Percentiles rank a stretch among this genome's conserved stretches.
These are phyloP conservation scores for Alosa sapidissima DNA, from an alignment of 2,797 vertebrate species.

Conservation along the genomic window DNA sequence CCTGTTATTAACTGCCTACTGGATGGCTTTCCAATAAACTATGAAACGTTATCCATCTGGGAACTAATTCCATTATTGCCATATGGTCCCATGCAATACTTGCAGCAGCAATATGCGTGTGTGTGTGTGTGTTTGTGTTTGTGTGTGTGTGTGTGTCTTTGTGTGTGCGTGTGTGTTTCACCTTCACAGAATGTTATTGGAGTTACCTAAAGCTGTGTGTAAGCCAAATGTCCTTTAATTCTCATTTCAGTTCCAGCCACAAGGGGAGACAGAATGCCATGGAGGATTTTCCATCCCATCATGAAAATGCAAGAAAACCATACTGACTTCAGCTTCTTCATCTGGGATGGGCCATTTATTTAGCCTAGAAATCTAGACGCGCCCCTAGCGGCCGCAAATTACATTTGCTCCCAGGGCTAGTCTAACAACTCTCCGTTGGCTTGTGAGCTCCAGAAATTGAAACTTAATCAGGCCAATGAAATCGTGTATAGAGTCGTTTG, in stretches of 20 bases:
- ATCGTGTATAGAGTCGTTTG: too few species aligned
- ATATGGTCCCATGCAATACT: not conserved
- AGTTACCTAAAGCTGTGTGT: not conserved
- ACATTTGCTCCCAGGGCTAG: too few species aligned
- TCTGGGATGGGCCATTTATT: too few species aligned
- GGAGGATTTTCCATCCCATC: not conserved
- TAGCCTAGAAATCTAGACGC: too few species aligned
- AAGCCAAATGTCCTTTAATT: not conserved
- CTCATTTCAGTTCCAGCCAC: not conserved
- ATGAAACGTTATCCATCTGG: not conserved
- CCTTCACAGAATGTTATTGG: not conserved
- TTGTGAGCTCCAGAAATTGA: too few species aligned
- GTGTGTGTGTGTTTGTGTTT: slow-evolving; percentile 24
- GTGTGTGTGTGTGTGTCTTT: slow-evolving; percentile 17
- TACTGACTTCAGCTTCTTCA: too few species aligned
- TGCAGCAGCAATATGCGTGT: not conserved
- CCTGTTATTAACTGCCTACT: not conserved
- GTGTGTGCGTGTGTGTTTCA: not conserved
- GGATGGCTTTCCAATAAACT: not conserved
- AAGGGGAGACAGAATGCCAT: not conserved
- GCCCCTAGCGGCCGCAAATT: too few species aligned
- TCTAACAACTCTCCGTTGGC: too few species aligned
- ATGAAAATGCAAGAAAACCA: not conserved
- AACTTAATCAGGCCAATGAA: too few species aligned
- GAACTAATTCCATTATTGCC: not conserved